Evolutionary conservation across 53 echinoderm and acorn worm species (phyloP), one percentile per base, ranked within the genome.

Genomic region (Mesocentrotus franciscanus): DNA sequence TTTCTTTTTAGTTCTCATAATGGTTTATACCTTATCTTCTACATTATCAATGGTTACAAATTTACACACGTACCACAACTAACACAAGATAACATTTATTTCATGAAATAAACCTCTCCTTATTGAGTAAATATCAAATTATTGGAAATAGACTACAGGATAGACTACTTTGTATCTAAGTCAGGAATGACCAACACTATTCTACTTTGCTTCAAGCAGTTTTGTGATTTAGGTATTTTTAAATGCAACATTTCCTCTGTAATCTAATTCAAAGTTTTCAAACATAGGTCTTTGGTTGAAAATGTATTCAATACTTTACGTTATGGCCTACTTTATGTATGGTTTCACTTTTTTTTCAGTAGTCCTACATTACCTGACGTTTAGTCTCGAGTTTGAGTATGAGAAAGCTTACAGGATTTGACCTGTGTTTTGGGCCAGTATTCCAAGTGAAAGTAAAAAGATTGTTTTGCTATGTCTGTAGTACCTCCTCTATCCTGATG

Each of bases 381-480:
- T 79, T 39, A 9, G 42, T 9, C 7, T 81, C 18, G 8, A 20
- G 36, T 39, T 42, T 22, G 42, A 42, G 34, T 81, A 42, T 39
- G 81, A 42, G 42, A 87, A 57, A 87, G 24, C 87, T 58, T 56
- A 58, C 58, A 87, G 58, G 87, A 87, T 57, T 59, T 87, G 58
- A 87, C 87, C 87, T 87, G 57, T 57, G 49, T 84, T 17, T 81
- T 87, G 26, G 87, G 57, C 58, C 56, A 0, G 29, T 87, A 87
- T 27, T 87, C 58, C 57, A 91, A 91, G 35, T 91, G 91, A 91
- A 91, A 91, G 91, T 91, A 66, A 91, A 93, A 93, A 49, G 81
- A 34, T 94, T 94, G 87, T 94, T 87, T 85, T 85, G 70, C 22
- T 94, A 83, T 85, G 95, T 94, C 95, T 94, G 70, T 66, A 66